Base-by-base conservation (phyloP, 2,888 invertebrate genomes). In the Mycogona germanica region DNA sequence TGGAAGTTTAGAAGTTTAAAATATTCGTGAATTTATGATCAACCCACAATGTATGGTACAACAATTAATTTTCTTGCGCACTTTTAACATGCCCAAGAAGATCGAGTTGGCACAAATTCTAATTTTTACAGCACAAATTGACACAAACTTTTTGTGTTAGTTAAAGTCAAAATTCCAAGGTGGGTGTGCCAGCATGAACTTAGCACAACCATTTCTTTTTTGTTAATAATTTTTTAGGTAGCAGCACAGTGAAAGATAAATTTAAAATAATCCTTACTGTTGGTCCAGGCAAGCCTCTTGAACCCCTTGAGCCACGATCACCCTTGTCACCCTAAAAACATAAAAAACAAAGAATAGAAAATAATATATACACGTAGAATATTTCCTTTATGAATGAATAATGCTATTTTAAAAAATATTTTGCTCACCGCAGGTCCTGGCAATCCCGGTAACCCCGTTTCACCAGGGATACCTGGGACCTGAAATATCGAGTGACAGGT, bases 401-500 rank as follows among this genome's bases (percentile, higher is more conserved):
- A n/a, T 41, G 12, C 41, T 19, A 35, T 35, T 35, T 35, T 35
- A 35, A 28, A 26, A 28, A 47, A 47, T n/a, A 6, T 30, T 35
- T 3, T 29, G 17, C 25, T 45, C 17, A 19, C 48, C 21, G 17
- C 25, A 21, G 19, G 9, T 48, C 48, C 60, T 9, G 58, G 60
- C 19, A 58, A 53, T 21, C 63, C 63, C 37, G 59, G 56, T 12
- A 67, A 64, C 2, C 79, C 79, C 57, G 65, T 60, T 12, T 62
- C 60, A 35, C 72, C 72, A 60, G 67, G 67, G n/a, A 61, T 64
- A 1, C 78, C 78, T 51, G 25, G 50, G 3, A 51, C 29, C 55
- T 55, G 35, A 25, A n/a, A n/a, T n/a, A n/a, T n/a, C n/a, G n/a
- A n/a, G n/a, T n/a, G n/a, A n/a, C n/a, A n/a, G n/a, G n/a, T n/a